Base-by-base conservation (phyloP, 2,888 invertebrate species). In the Volucella inflata region DNA sequence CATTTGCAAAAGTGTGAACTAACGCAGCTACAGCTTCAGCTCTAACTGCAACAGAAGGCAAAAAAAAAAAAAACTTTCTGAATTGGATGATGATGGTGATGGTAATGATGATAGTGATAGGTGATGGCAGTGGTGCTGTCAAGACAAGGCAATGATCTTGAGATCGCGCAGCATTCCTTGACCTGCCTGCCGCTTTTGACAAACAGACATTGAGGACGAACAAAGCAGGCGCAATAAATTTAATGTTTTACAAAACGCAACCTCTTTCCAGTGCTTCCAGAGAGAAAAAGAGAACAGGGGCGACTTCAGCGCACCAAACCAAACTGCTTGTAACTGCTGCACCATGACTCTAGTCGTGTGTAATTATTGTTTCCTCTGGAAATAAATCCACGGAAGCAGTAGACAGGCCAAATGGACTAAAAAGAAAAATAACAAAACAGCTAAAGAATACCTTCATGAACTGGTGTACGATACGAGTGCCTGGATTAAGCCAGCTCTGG, bases 291-390 rank as follows among this genome's bases (percentile, higher is more conserved):
- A 21, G 21, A 21, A 21, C 21, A 21, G 21, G 2, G 21, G 21
- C 1, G 21, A 21, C 21, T 21, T 21, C 21, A 21, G 21, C 21
- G 21, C 21, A 21, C 21, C 21, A 21, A 62, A 42, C 53, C 53
- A 12, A 65, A 57, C n/a, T 55, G 42, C 60, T 75, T 44, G 53
- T 65, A 51, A 51, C 17, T 74, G 68, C 48, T 36, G 67, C 74
- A 71, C 64, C 76, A 76, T 76, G 59, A 76, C 76, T 48, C 75
- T 74, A 80, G 80, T 88, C 84, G 87, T 81, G 87, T 88, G 88
- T 89, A 89, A 89, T 89, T 89, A 89, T 89, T 89, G 88, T 87
- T 89, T 89, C 89, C 89, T 89, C 72, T 88, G 87, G 87, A 89
- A 89, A 89, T 89, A 89, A 89, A 89, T 89, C 89, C 87, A 72